A percentile compares a stretch with the other conserved stretches of the same genome.
These are phyloP conservation scores for Yoshiicerus persimilis DNA, from an alignment of 1,140 invertebrate species.

Conservation along the genomic window DNA sequence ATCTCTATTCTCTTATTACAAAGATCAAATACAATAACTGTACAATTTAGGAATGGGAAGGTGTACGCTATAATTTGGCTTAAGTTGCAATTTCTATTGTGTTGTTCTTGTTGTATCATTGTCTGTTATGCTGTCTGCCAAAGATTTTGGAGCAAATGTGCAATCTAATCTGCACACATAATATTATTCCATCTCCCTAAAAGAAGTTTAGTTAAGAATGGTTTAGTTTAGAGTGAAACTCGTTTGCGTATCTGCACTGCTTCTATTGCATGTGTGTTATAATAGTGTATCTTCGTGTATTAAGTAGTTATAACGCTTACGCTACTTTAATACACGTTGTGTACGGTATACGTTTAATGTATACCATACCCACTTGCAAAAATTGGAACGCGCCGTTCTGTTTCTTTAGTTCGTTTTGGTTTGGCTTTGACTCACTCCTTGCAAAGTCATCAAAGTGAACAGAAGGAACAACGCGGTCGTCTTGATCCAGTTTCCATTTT, in stretches of 20 bases:
- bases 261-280: neutral
- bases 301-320: neutral
- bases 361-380: neutral
- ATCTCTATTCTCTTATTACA: neutral
- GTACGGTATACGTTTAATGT: neutral
- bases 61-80: neutral
- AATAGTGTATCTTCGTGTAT: neutral
- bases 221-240: neutral
- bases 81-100: neutral
- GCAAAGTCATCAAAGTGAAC: neutral
- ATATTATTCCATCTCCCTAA: neutral
- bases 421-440: neutral
- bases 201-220: neutral
- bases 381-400: constrained; percentile 20
- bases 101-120: neutral
- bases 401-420: neutral
- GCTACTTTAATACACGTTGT: neutral
- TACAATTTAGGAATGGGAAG: neutral
- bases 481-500: constrained; percentile 2
- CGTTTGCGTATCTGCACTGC: neutral
- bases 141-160: neutral
- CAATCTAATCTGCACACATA: neutral
- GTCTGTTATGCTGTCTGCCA: neutral
- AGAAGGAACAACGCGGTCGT: neutral
- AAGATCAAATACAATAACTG: neutral